phyloP scores from a whole-genome alignment of 2,797 vertebrate species.

The Silurus lanzhouensis region DNA sequence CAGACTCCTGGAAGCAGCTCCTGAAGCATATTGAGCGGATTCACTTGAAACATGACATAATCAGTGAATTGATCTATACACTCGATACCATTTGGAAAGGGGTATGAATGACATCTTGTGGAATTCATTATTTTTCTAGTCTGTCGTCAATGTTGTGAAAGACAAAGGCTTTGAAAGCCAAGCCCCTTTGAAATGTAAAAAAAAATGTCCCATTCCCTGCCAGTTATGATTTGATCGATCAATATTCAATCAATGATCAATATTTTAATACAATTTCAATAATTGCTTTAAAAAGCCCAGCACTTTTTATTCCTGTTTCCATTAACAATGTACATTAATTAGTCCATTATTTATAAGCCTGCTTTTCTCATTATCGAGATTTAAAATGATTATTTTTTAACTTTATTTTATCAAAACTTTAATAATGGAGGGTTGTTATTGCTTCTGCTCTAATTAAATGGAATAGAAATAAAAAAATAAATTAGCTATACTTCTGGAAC shows the following conservation, averaged over 20 bases:
- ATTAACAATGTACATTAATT: neutral
- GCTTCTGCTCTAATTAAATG: neutral
- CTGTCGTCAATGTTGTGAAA: neutral
- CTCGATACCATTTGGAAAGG: slow-evolving; percentile 68
- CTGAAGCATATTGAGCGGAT: slow-evolving; percentile 69
- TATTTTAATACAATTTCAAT: neutral
- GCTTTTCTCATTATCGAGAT: neutral
- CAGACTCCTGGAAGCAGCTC: slow-evolving; percentile 73
- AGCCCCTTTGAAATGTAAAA: neutral
- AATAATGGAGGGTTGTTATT: neutral
- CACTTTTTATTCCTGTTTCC: neutral
- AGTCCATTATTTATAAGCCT: neutral
- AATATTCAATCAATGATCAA: neutral
- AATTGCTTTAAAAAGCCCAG: neutral
- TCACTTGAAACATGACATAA: slow-evolving; percentile 69
- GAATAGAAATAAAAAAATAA: neutral
- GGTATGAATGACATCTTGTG: slow-evolving; percentile 55
- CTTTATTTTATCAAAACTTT: neutral
- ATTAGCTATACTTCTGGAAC: neutral
- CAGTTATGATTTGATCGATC: neutral
- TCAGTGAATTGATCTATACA: slow-evolving; percentile 65
- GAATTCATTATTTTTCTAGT: neutral
- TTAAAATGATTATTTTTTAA: neutral
- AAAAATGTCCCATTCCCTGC: neutral
- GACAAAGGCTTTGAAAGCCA: neutral